Evolutionary conservation across 2,888 invertebrate species (phyloP).

Genomic region (Drosophila fungiperda): DNA sequence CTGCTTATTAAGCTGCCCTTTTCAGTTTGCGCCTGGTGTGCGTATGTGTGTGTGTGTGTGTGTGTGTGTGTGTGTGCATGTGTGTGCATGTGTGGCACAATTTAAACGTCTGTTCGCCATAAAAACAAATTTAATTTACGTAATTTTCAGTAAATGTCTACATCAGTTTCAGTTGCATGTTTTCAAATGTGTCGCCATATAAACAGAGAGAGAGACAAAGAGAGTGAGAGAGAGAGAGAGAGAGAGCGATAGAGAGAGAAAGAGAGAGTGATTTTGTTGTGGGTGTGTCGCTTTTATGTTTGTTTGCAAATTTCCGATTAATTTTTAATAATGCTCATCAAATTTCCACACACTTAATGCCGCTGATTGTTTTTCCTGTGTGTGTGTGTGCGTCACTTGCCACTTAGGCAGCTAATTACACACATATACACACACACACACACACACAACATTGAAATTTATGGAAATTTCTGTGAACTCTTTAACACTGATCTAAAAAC

Average conservation of each 20-base stretch:
- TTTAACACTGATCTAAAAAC: neutral
- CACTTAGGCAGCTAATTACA: constrained; percentile 45
- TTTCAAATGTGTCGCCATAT: constrained; percentile 52
- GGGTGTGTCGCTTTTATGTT: constrained; percentile 11
- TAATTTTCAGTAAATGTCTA: constrained; percentile 80
- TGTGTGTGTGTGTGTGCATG: neutral
- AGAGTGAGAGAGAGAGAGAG: neutral
- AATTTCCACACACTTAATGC: constrained; percentile 52
- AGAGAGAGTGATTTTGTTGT: neutral
- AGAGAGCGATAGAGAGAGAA: neutral
- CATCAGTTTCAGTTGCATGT: constrained; percentile 73
- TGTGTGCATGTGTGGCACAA: constrained; percentile 29
- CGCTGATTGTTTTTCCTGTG: constrained; percentile 17
- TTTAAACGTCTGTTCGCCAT: constrained; percentile 72
- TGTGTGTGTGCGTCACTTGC: constrained; percentile 11
- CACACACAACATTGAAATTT: constrained; percentile 6
- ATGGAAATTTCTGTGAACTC: constrained; percentile 9
- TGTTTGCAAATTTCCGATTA: constrained; percentile 73
- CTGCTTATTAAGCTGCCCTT: constrained; percentile 69
- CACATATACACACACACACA: constrained; percentile 4
- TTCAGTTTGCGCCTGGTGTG: constrained; percentile 26
- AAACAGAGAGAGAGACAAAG: neutral
- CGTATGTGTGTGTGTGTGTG: constrained; percentile 2
- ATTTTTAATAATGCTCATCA: constrained; percentile 79
- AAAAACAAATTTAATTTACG: constrained; percentile 82